phyloP scores from a whole-genome alignment of 2,888 invertebrate species.

The Fragum whitleyi region DNA sequence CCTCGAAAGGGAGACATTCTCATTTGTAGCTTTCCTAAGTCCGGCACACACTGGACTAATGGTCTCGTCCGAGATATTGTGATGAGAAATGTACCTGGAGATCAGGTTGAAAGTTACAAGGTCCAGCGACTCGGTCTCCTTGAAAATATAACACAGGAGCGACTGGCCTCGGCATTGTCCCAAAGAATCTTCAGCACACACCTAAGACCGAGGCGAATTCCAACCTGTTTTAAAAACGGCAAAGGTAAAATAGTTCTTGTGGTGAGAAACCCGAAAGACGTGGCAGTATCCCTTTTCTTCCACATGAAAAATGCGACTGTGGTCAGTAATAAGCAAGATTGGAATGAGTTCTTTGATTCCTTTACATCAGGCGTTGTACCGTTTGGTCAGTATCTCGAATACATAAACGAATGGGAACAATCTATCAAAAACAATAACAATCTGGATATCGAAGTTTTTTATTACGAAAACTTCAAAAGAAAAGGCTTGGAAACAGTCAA shows the following conservation, averaged over 20 bases:
- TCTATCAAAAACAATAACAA: neutral
- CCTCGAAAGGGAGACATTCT: neutral
- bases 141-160: neutral
- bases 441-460: neutral
- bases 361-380: neutral
- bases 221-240: neutral
- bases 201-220: neutral
- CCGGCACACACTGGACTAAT: slow-evolving; percentile 9
- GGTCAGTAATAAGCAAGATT: neutral
- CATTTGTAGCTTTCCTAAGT: slow-evolving; percentile 14
- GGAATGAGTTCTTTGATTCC: slow-evolving; percentile 9
- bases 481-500: neutral
- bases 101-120: neutral
- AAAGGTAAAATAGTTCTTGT: slow-evolving; percentile 7
- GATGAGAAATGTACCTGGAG: neutral
- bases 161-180: neutral
- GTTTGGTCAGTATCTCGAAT: slow-evolving; percentile 2
- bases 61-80: neutral
- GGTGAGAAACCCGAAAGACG: slow-evolving; percentile 17
- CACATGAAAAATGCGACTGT: neutral
- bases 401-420: neutral
- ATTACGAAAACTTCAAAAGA: neutral
- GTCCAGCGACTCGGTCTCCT: neutral
- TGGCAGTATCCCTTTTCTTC: neutral
- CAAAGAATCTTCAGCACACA: slow-evolving; percentile 2